Conservation (phyloP, 2,113 vertebrate genomes). For the Tenrec ecaudatus region DNA sequence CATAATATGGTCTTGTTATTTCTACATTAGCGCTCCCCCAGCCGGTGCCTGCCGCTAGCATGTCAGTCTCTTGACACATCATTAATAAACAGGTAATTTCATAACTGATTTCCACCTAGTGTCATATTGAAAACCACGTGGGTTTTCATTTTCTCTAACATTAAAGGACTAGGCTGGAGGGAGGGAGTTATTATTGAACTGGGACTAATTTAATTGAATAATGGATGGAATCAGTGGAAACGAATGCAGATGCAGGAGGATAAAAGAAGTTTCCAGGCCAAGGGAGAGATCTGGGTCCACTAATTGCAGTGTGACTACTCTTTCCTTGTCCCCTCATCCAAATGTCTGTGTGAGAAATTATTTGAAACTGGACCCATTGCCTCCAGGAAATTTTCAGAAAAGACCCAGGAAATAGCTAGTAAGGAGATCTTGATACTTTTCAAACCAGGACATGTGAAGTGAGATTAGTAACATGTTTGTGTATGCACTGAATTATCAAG, state of each 20-base stretch:
- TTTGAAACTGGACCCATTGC: conserved; percentile 58
- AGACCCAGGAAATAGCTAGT: conserved; percentile 49
- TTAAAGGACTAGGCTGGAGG: conserved; percentile 67
- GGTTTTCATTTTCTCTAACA: conserved; percentile 85
- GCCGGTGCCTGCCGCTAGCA: conserved; percentile 79
- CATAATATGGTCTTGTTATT: conserved; percentile 83
- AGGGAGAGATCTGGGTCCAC: conserved; percentile 69
- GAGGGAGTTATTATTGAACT: conserved; percentile 70
- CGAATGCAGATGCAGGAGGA: conserved; percentile 60
- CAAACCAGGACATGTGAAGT: conserved; percentile 53
- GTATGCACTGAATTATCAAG: conserved; percentile 11
- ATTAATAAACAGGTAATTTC: conserved; percentile 89
- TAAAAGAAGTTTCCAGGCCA: conserved; percentile 54
- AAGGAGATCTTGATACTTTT: not conserved
- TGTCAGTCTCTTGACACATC: conserved; percentile 86
- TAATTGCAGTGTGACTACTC: conserved; percentile 53
- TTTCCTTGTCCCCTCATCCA: conserved; percentile 6
- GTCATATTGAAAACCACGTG: conserved; percentile 89
- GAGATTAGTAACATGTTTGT: not conserved
- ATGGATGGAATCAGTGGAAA: conserved; percentile 76
- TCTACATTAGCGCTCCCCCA: conserved; percentile 79
- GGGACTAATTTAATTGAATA: conserved; percentile 78
- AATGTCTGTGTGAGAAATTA: conserved; percentile 3
- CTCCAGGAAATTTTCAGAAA: conserved; percentile 54
- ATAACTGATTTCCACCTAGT: conserved; percentile 89